Percentiles rank a stretch among this genome's conserved stretches.
Conservation (phyloP, 2,797 vertebrate genomes). For the Hylomyscus alleni region DNA sequence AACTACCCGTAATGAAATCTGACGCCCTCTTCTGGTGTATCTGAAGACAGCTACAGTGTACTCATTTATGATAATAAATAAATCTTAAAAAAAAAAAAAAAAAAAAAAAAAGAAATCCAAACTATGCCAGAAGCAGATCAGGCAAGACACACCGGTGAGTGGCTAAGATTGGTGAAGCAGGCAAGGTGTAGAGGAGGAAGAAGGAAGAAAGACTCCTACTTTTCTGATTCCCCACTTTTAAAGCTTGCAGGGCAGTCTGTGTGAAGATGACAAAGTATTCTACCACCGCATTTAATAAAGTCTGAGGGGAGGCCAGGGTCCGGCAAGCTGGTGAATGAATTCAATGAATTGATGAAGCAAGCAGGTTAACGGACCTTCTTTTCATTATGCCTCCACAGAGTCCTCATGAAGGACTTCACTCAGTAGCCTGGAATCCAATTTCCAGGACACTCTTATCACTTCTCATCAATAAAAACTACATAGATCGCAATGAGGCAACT, state of each 20-base stretch:
- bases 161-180: accelerated
- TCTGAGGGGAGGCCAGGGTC: not conserved
- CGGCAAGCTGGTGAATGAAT: not conserved
- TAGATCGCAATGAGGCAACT: not conserved
- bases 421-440: not conserved
- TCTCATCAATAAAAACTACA: conserved; percentile 11
- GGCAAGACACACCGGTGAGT: not conserved
- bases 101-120: not conserved
- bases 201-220: not conserved
- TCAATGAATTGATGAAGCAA: not conserved
- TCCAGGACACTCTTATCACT: not conserved
- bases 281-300: not conserved
- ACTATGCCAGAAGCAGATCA: not conserved
- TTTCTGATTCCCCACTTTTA: not conserved
- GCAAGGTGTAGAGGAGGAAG: not conserved
- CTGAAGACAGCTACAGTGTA: no score
- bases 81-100: no score
- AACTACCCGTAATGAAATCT: no score
- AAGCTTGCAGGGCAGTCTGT: not conserved
- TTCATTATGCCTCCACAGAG: not conserved
- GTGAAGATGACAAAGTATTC: not conserved
- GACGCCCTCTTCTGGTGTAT: no score
- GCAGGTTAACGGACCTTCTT: not conserved
- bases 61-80: no score
- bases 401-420: not conserved